Evolutionary conservation across 1,140 invertebrate genomes (phyloP).

Genomic region (Zeugodacus cucurbitae): DNA sequence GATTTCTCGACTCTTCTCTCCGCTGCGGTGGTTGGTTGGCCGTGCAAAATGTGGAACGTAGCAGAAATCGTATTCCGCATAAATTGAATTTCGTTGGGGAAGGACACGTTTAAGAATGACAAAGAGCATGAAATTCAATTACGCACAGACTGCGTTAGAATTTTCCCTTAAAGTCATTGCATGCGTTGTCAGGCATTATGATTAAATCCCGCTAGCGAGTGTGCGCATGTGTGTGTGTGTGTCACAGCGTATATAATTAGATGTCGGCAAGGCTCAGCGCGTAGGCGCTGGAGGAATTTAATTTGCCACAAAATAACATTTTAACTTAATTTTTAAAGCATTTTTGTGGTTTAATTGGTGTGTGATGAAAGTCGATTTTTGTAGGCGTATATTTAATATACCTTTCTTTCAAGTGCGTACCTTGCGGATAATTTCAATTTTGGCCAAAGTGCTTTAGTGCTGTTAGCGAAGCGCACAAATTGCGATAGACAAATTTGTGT

Average conservation of each 20-base stretch:
- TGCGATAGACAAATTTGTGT: background rate
- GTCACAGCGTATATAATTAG: background rate
- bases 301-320: constrained; percentile 9
- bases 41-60: background rate
- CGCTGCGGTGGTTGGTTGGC: background rate
- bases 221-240: background rate
- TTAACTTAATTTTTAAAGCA: background rate
- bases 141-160: constrained; percentile 18
- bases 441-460: no score
- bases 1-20: no score
- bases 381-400: background rate
- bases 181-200: background rate
- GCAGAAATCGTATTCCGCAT: background rate
- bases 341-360: background rate
- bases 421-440: background rate
- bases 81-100: constrained; percentile 27
- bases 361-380: background rate
- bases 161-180: background rate
- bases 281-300: background rate
- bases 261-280: background rate
- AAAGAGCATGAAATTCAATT: constrained; percentile 26
- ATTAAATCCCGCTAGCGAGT: background rate
- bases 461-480: no score
- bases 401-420: background rate
- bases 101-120: constrained; percentile 22